Evolutionary conservation across 2,888 invertebrate species (phyloP).

Genomic region (Ceraclea dissimilis): DNA sequence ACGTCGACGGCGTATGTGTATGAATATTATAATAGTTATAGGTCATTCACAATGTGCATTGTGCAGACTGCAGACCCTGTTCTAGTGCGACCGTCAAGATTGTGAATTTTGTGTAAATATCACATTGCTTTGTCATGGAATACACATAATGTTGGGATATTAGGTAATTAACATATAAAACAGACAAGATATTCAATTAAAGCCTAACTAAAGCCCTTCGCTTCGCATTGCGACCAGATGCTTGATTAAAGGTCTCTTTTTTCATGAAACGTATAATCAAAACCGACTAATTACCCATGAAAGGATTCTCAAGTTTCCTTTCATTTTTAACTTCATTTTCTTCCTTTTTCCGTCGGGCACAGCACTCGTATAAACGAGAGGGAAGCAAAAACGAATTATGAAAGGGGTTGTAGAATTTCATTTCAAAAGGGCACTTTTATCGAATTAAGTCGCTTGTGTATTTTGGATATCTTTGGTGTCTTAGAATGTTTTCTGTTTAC

Average conservation of each 20-base stretch:
- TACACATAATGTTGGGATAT: no score
- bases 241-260: slow-evolving; percentile 16
- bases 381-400: not conserved
- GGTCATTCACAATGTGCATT: no score
- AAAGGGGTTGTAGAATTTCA: slow-evolving; percentile 8
- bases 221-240: not conserved
- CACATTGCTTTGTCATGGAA: no score
- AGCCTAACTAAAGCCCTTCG: no score
- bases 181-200: no score
- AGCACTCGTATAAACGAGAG: not conserved
- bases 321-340: slow-evolving; percentile 21
- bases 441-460: slow-evolving; percentile 25
- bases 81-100: no score
- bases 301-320: slow-evolving; percentile 25
- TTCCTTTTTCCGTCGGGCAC: not conserved
- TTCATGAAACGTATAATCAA: slow-evolving; percentile 23
- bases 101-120: no score
- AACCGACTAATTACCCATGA: slow-evolving; percentile 26
- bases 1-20: no score
- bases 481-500: not conserved
- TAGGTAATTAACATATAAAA: no score
- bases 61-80: no score
- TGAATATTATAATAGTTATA: no score
- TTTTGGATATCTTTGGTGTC: slow-evolving; percentile 20
- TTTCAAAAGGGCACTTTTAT: slow-evolving; percentile 22